These are phyloP conservation scores for Drosophila pachea DNA, from an alignment of 1,140 invertebrate species.

Conservation along the genomic window DNA sequence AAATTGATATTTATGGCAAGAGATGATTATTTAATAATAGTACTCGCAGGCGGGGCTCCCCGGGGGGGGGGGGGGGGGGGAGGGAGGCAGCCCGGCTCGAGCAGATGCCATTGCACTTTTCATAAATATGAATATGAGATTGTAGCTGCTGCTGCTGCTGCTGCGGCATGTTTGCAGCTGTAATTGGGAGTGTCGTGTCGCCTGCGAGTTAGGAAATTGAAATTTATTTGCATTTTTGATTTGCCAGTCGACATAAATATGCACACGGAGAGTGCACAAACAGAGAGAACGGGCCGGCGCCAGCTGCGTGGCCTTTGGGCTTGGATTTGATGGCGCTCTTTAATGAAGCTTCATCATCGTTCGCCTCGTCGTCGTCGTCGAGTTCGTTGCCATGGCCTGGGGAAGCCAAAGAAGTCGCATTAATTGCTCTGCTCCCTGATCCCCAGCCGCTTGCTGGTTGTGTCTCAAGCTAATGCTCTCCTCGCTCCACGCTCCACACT, in stretches of 20 bases:
- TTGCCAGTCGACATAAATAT: constrained; percentile 72
- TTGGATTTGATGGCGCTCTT: constrained; percentile 64
- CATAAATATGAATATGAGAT: constrained; percentile 69
- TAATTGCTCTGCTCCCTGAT: constrained; percentile 47
- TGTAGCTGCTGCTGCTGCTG: constrained; percentile 3
- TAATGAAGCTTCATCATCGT: constrained; percentile 49
- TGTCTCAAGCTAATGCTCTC: constrained; percentile 2
- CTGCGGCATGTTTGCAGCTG: constrained; percentile 48
- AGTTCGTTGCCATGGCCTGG: not conserved
- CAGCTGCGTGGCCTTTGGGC: constrained; percentile 42
- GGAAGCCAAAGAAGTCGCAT: constrained; percentile 58
- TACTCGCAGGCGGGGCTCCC: constrained; percentile 19
- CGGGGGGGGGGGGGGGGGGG: constrained; percentile 19
- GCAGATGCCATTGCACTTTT: constrained; percentile 68
- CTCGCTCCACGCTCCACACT: not conserved
- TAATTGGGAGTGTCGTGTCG: constrained; percentile 76
- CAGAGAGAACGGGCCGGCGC: constrained; percentile 6
- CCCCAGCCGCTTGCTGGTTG: not conserved
- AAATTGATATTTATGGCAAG: constrained; percentile 75
- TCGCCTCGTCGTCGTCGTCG: constrained; percentile 1
- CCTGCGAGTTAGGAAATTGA: constrained; percentile 67
- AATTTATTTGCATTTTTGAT: constrained; percentile 77
- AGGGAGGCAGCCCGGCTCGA: constrained; percentile 40
- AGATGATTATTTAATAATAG: constrained; percentile 76
- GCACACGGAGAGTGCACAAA: constrained; percentile 43